Evolutionary conservation across 2,113 vertebrate genomes (phyloP).

Genomic region (Ciconia boyciana): DNA sequence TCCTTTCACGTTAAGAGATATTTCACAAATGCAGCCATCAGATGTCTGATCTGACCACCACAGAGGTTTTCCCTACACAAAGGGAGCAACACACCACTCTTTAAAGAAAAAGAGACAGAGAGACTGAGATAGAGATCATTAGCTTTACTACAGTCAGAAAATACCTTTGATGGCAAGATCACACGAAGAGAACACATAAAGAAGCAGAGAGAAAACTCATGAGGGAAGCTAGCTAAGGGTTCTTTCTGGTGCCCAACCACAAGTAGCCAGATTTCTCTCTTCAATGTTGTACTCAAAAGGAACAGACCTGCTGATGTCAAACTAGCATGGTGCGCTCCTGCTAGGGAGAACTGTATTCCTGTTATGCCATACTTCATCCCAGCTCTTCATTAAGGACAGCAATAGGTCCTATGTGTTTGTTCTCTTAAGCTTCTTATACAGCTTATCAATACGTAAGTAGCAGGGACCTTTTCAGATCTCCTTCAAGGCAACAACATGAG

Average conservation of each 20-base stretch:
- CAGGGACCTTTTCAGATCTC: neutral
- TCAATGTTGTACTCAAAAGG: neutral
- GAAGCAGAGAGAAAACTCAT: neutral
- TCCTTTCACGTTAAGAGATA: slow-evolving; percentile 27
- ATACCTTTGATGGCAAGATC: slow-evolving; percentile 57
- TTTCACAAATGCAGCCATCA: slow-evolving; percentile 49
- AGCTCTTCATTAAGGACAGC: neutral
- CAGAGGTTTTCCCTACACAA: slow-evolving; percentile 32
- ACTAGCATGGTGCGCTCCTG: neutral
- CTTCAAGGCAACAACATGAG: neutral
- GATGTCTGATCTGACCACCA: slow-evolving; percentile 41
- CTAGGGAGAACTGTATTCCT: neutral
- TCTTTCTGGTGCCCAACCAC: slow-evolving; percentile 13
- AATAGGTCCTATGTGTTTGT: neutral
- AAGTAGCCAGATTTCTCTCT: neutral
- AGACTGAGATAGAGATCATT: slow-evolving; percentile 49
- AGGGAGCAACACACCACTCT: slow-evolving; percentile 35
- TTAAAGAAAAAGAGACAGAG: slow-evolving; percentile 25
- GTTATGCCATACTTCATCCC: neutral
- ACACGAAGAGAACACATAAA: slow-evolving; percentile 27
- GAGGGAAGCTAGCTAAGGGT: neutral
- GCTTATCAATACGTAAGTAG: neutral
- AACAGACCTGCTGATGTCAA: slow-evolving; percentile 9
- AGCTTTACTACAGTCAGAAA: slow-evolving; percentile 42
- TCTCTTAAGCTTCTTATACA: neutral